Evolutionary conservation across 2,113 vertebrate genomes (phyloP).

Genomic region (Phrynocephalus versicolor): DNA sequence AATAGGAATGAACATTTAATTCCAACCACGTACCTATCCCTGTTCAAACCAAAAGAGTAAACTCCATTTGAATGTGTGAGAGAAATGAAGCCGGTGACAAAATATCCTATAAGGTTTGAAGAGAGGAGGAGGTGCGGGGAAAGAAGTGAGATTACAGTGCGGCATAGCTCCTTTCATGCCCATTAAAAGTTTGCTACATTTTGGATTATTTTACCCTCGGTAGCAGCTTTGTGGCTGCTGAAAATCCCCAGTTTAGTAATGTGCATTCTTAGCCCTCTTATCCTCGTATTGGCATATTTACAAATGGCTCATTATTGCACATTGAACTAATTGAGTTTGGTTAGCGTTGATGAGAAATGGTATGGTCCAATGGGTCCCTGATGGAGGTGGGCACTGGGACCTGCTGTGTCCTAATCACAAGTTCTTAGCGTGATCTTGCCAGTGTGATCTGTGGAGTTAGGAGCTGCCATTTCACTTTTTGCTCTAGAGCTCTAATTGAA

Average conservation of each 20-base stretch:
- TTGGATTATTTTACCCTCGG: slow-evolving; percentile 55
- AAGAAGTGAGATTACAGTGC: slow-evolving; percentile 32
- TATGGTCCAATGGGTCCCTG: slow-evolving; percentile 1
- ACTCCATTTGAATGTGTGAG: slow-evolving; percentile 48
- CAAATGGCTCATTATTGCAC: neutral
- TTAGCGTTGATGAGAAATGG: neutral
- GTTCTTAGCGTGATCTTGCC: neutral
- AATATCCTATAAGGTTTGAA: slow-evolving; percentile 48
- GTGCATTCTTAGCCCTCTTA: neutral
- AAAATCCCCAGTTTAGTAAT: too few species aligned
- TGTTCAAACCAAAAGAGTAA: slow-evolving; percentile 58
- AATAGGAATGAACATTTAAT: slow-evolving; percentile 59
- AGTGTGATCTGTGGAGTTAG: neutral
- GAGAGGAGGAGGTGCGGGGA: neutral
- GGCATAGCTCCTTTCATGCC: neutral
- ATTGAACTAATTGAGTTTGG: neutral
- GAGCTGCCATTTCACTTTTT: neutral
- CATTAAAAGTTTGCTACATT: slow-evolving; percentile 56
- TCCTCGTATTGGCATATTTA: slow-evolving; percentile 2
- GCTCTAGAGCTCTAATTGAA: neutral
- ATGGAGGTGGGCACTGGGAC: neutral
- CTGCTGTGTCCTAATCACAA: neutral
- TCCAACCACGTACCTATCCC: slow-evolving; percentile 62
- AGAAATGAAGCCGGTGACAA: slow-evolving; percentile 44
- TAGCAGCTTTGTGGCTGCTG: slow-evolving; percentile 21